A percentile compares a stretch with the other conserved stretches of the same genome.
phyloP scores from a whole-genome alignment of 1,140 invertebrate species.

The Leptopilina boulardi region DNA sequence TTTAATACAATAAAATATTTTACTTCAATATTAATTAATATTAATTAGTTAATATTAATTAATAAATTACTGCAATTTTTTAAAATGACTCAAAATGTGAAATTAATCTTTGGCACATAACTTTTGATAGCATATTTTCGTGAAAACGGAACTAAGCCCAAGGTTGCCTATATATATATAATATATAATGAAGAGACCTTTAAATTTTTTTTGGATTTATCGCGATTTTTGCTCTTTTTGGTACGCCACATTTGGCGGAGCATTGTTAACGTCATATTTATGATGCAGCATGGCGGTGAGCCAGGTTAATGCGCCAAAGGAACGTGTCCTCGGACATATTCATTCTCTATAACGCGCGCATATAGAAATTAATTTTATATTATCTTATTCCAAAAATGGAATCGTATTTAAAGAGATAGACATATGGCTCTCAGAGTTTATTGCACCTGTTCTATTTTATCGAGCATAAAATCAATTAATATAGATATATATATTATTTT shows the following conservation, averaged over 20 bases:
- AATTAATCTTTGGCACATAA: too few relatives aligned
- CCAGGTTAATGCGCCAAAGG: slow-evolving; percentile 67
- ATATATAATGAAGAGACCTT: slow-evolving; percentile 40
- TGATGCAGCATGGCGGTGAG: slow-evolving; percentile 64
- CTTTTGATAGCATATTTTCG: slow-evolving; percentile 19
- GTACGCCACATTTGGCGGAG: slow-evolving; percentile 41
- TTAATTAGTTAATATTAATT: too few relatives aligned
- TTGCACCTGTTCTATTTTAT: neutral
- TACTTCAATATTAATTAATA: too few relatives aligned
- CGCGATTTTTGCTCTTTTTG: slow-evolving; percentile 43
- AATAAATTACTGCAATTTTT: too few relatives aligned
- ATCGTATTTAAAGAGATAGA: neutral
- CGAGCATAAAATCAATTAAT: too few relatives aligned
- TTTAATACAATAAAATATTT: too few relatives aligned
- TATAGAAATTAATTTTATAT: neutral
- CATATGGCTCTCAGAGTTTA: neutral
- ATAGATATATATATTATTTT: too few relatives aligned
- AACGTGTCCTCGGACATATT: slow-evolving; percentile 34
- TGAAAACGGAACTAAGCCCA: slow-evolving; percentile 50
- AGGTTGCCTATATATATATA: neutral
- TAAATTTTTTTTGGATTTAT: slow-evolving; percentile 34
- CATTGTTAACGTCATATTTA: slow-evolving; percentile 66
- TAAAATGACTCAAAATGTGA: too few relatives aligned
- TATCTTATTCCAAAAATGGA: neutral
- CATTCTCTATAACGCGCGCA: neutral